Evolutionary conservation across 30 jellyfish, hydroid and myxozoan genomes (phyloP), one percentile per base, ranked within the genome.

Genomic region (Chironex yamaguchii): DNA sequence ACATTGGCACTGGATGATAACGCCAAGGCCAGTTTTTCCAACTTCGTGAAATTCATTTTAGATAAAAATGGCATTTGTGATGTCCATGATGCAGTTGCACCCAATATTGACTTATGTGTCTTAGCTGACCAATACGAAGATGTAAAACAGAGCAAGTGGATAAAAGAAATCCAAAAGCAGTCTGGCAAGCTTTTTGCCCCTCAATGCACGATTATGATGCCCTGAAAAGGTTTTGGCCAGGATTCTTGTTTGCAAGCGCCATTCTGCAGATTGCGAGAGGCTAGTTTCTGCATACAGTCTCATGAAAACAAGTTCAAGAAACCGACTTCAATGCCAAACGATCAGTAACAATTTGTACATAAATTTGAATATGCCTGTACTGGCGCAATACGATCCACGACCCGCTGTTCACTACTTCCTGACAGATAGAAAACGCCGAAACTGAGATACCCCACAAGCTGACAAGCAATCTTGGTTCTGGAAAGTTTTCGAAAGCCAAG

Each of bases 201-300:
- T 68, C 82, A 68, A 29, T 68, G 82, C 74, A 68, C 72, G 67
- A 68, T 68, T 68, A 68, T 68, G 82, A 68, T 68, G 82, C 67
- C 82, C 79, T 66, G 79, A 66, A 66, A 28, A 66, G 13, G 82
- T 28, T n/a, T n/a, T 69, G 82, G 82, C 70, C 31, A 69, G 82
- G 82, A 69, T 69, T 69, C 82, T 69, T 30, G 82, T 69, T 71
- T 71, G 72, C 85, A 71, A 71, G 85, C 72, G 70, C 73, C 85
- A 71, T 36, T 71, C 85, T 71, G 85, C 85, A 32, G 85, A 71
- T 71, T 71, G 72, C 85, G 85, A 71, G 73, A 71, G 85, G 85
- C 9, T 71, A 71, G 85, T 71, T 34, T 34, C 73, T 71, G 85
- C 85, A 71, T 1, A 71, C 73, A 42, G 85, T 71, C 85, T 35